phyloP scores from a whole-genome alignment of 2,888 invertebrate genomes.

The Tiliacea citrago region DNA sequence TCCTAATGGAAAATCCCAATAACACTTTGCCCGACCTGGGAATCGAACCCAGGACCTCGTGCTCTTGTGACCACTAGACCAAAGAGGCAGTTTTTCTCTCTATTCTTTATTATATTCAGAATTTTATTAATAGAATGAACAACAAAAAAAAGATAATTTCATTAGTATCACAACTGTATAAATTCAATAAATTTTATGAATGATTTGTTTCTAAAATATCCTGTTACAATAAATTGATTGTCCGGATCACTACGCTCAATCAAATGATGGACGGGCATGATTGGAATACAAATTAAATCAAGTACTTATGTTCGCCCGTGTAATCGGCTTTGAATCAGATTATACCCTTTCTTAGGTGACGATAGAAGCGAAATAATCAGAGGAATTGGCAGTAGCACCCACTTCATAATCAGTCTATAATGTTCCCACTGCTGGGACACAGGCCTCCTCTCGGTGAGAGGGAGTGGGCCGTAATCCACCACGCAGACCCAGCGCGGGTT shows the following conservation, averaged over 20 bases:
- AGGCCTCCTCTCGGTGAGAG: too few species aligned
- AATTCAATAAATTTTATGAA: slow-evolving; percentile 21
- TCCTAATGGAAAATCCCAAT: too few species aligned
- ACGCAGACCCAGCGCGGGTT: too few species aligned
- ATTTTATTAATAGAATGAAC: neutral
- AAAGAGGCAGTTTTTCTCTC: too few species aligned
- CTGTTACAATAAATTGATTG: slow-evolving; percentile 47
- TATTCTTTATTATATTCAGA: neutral
- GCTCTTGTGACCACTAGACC: too few species aligned
- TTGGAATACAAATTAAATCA: slow-evolving; percentile 56
- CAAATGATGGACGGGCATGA: slow-evolving; percentile 41
- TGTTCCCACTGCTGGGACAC: too few species aligned
- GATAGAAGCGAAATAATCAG: slow-evolving; percentile 12
- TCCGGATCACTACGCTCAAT: slow-evolving; percentile 56
- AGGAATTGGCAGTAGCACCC: neutral
- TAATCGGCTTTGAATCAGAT: slow-evolving; percentile 51
- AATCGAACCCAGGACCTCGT: too few species aligned
- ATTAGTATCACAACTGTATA: slow-evolving; percentile 12
- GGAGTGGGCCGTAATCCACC: too few species aligned
- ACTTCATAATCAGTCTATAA: neutral
- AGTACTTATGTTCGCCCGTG: slow-evolving; percentile 45
- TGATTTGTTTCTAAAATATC: slow-evolving; percentile 27
- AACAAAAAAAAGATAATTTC: neutral
- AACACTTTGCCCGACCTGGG: too few species aligned
- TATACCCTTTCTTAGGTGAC: slow-evolving; percentile 42